Conservation (phyloP, 2,888 invertebrate genomes). For the Athetis lepigone region DNA sequence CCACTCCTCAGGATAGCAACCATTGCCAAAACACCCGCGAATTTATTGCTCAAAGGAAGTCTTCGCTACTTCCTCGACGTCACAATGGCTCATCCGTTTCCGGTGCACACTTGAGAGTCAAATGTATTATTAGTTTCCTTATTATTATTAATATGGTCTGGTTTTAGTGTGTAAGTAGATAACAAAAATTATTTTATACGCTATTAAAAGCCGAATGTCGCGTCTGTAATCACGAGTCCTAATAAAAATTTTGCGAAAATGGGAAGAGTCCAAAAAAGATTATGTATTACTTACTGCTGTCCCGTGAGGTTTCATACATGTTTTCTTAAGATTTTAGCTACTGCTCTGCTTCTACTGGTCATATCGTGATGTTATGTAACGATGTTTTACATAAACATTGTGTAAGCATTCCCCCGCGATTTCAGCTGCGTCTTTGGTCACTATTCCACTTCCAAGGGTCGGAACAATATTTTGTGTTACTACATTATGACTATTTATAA, state of each 20-base stretch:
- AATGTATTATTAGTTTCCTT: slow-evolving; percentile 81
- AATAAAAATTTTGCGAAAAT: neutral
- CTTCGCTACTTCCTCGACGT: slow-evolving; percentile 86
- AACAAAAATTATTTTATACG: neutral
- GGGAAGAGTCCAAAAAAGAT: neutral
- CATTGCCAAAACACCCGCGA: slow-evolving; percentile 79
- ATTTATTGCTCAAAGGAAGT: slow-evolving; percentile 86
- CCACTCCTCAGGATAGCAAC: slow-evolving; percentile 53
- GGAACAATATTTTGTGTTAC: too few species aligned
- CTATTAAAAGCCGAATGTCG: neutral
- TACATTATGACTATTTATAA: too few species aligned
- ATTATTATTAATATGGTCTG: slow-evolving; percentile 35
- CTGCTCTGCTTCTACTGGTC: too few species aligned
- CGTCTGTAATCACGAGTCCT: neutral
- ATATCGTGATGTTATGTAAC: too few species aligned
- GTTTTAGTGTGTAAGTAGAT: neutral
- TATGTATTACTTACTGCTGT: too few species aligned
- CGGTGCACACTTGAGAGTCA: slow-evolving; percentile 80
- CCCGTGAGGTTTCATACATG: too few species aligned
- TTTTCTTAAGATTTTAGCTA: too few species aligned
- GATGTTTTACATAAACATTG: too few species aligned
- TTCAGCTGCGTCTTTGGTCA: too few species aligned
- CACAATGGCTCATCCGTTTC: slow-evolving; percentile 88
- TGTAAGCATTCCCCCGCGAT: too few species aligned
- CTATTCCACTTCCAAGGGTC: too few species aligned